Conservation (phyloP, 2,113 vertebrate species). For the Uropsilus gracilis region DNA sequence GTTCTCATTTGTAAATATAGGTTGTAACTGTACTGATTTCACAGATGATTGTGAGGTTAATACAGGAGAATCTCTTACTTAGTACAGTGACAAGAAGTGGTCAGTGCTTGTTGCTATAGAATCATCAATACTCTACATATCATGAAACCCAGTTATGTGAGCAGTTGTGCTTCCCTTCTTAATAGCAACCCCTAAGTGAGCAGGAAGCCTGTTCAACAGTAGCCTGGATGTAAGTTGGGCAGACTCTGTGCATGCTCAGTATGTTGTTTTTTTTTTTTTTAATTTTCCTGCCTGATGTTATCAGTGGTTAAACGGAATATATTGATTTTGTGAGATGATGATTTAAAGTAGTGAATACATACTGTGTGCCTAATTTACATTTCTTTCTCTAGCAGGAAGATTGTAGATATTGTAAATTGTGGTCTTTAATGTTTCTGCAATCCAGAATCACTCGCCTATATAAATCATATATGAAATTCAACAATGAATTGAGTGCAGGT, state of each 20-base stretch:
- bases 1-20: background rate
- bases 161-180: background rate
- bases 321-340: background rate
- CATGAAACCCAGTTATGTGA: background rate
- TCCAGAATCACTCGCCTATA: background rate
- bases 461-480: slow-evolving; percentile 10
- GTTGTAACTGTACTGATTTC: background rate
- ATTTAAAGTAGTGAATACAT: background rate
- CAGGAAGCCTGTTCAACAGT: background rate
- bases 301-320: no score
- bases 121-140: background rate
- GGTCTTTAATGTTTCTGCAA: background rate
- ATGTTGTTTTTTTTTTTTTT: no score
- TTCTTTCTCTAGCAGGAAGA: background rate
- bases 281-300: no score
- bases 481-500: background rate
- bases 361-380: background rate
- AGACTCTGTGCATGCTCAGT: background rate
- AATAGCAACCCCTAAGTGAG: background rate
- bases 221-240: background rate
- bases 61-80: background rate
- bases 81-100: no score
- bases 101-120: background rate
- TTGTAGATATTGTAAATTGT: background rate
- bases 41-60: background rate